A percentile compares a stretch with the other conserved stretches of the same genome.
phyloP scores from a whole-genome alignment of 2,888 invertebrate genomes.

The Ormia ochracea region DNA sequence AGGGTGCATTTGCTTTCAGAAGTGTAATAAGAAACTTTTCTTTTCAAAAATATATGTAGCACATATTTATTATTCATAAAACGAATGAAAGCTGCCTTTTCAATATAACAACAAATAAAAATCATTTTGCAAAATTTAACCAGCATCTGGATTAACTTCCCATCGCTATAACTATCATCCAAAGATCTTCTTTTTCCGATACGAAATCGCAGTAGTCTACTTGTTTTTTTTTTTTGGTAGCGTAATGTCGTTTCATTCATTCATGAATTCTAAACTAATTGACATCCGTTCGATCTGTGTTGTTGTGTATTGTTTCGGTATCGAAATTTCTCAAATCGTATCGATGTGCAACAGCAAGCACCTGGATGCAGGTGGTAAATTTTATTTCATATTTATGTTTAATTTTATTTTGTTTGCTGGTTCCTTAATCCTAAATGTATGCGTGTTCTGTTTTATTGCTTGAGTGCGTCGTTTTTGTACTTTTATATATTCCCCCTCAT shows the following conservation, averaged over 20 bases:
- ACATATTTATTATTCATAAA: background rate
- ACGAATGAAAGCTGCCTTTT: conserved; percentile 17
- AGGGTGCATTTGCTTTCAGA: background rate
- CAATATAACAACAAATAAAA: conserved; percentile 8
- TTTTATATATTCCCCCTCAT: conserved; percentile 66
- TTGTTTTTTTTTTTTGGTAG: conserved; percentile 19
- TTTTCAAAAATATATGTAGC: background rate
- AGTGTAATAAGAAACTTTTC: background rate
- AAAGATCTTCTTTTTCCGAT: conserved; percentile 22
- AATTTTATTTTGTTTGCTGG: conserved; percentile 26
- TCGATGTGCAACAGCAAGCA: conserved; percentile 62
- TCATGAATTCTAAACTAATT: conserved; percentile 75
- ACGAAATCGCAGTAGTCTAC: conserved; percentile 43
- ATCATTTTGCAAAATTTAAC: conserved; percentile 47
- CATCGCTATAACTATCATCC: conserved; percentile 38
- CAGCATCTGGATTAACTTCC: conserved; percentile 54
- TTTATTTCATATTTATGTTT: conserved; percentile 54
- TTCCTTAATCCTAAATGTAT: conserved; percentile 52
- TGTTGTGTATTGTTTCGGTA: conserved; percentile 39
- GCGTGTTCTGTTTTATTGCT: conserved; percentile 55
- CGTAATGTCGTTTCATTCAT: conserved; percentile 63
- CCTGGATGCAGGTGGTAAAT: conserved; percentile 72
- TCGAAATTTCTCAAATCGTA: conserved; percentile 50
- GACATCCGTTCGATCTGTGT: conserved; percentile 65
- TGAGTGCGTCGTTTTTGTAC: conserved; percentile 34